Conservation (phyloP, 1,140 invertebrate genomes). For the Drosophila miranda region DNA sequence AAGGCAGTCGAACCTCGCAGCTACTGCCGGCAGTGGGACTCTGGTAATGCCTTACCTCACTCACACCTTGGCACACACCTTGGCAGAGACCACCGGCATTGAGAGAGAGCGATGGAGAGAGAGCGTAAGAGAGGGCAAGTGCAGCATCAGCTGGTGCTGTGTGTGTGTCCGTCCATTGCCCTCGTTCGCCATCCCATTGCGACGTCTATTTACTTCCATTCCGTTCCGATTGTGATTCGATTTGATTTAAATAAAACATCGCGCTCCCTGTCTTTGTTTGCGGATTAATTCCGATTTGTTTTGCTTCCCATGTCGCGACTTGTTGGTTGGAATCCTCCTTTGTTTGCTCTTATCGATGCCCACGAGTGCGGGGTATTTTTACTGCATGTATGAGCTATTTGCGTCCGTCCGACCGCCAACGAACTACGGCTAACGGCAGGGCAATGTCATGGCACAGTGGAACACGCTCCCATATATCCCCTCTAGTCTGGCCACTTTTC, state of each 20-base stretch:
- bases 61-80: conserved; percentile 1
- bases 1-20: too few species aligned
- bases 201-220: conserved; percentile 1
- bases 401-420: not conserved
- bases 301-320: conserved; percentile 16
- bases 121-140: conserved; percentile 15
- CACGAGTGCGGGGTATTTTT: too few species aligned
- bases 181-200: conserved; percentile 32
- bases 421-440: conserved; percentile 11
- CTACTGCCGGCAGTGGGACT: too few species aligned
- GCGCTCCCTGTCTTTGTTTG: conserved; percentile 37
- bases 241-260: conserved; percentile 46
- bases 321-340: conserved; percentile 39
- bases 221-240: conserved; percentile 17
- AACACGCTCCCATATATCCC: not conserved
- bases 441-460: not conserved
- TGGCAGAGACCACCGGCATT: conserved; percentile 9
- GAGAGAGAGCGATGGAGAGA: not conserved
- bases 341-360: conserved; percentile 31
- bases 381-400: conserved; percentile 34
- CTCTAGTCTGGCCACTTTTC: not conserved
- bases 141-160: conserved; percentile 55
- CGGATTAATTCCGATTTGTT: conserved; percentile 42
- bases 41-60: too few species aligned
- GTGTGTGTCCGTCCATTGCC: conserved; percentile 55